Base-by-base conservation (phyloP, 37 sponge, comb jelly and placozoan genomes). In the Cliona cf. orientalis region DNA sequence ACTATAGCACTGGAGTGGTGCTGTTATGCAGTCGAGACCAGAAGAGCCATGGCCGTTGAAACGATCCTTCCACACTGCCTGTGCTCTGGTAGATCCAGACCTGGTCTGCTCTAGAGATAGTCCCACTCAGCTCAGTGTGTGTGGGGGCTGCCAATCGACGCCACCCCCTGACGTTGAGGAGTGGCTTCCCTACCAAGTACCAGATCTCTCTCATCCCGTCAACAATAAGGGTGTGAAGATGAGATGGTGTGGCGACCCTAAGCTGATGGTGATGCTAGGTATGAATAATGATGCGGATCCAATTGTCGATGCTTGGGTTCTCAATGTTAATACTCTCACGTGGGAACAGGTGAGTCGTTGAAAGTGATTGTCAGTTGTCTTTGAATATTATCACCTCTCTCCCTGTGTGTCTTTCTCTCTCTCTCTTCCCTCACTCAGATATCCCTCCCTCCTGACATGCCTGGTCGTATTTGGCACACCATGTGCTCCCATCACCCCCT, bases 241-340 rank as follows among this genome's bases (percentile, higher is more conserved):
- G n/a, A n/a, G n/a, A n/a, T n/a, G n/a, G n/a, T 19, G 42, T 3
- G 23, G 35, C 0, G 76, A 72, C 0, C 84, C 79, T 0, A 53
- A 71, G 76, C 62, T 91, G 45, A 43, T 91, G 4, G 84, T 86
- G 14, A 57, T 91, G 58, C 87, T 84, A 84, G 92, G 92, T 26
- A 91, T 87, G 88, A 65, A 83, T 61, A 59, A 74, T 40, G 66
- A 83, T 45, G 78, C 46, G 42, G 77, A 80, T n/a, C 84, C 81
- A 4, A 5, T 87, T 4, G 14, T 23, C 22, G 85, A 92, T 39
- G 78, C 71, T 1, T 92, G 89, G 88, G 22, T 77, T 21, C 49
- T 87, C 33, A 63, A 87, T 61, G 70, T 87, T 19, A 57, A 80
- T 23, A 36, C 75, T 32, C 29, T 87, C 49, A 76, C 58, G 0